phyloP scores from a whole-genome alignment of 2,797 vertebrate genomes.

The Hippocampus kuda region DNA sequence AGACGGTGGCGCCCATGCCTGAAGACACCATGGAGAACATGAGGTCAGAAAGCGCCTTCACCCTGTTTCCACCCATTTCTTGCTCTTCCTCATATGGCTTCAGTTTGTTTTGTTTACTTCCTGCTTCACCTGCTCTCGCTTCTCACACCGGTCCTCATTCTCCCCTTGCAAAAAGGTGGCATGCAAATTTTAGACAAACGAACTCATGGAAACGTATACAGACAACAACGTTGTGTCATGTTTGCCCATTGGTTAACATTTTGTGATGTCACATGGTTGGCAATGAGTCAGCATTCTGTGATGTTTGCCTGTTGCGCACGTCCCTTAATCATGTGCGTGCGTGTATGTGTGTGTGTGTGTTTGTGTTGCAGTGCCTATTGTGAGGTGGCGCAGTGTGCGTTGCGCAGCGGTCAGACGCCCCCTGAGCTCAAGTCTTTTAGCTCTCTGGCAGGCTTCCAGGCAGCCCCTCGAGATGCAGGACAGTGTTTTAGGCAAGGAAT shows the following conservation, averaged over 20 bases:
- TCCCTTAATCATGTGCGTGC: constrained; percentile 44
- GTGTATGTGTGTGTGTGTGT: constrained; percentile 56
- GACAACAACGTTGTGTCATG: background rate
- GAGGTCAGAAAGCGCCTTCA: constrained; percentile 69
- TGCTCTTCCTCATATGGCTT: constrained; percentile 1
- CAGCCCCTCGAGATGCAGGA: constrained; percentile 75
- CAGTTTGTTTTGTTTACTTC: background rate
- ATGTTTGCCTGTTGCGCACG: constrained; percentile 10
- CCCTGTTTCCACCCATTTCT: too few species aligned
- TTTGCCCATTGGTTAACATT: background rate
- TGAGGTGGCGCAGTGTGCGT: constrained; percentile 75
- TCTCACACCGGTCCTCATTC: background rate
- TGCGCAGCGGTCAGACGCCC: constrained; percentile 72
- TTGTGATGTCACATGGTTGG: background rate
- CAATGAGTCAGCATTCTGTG: background rate
- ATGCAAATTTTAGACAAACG: background rate
- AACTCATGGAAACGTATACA: too few species aligned
- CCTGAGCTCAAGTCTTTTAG: constrained; percentile 78
- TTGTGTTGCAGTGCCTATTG: constrained; percentile 78
- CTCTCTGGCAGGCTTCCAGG: constrained; percentile 76
- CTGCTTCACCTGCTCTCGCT: background rate
- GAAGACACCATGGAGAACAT: constrained; percentile 97
- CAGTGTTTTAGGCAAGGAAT: constrained; percentile 79
- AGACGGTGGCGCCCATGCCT: constrained; percentile 96
- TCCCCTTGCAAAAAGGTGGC: constrained; percentile 2